phyloP scores from a whole-genome alignment of 1,140 invertebrate genomes.

The Anastrepha obliqua region DNA sequence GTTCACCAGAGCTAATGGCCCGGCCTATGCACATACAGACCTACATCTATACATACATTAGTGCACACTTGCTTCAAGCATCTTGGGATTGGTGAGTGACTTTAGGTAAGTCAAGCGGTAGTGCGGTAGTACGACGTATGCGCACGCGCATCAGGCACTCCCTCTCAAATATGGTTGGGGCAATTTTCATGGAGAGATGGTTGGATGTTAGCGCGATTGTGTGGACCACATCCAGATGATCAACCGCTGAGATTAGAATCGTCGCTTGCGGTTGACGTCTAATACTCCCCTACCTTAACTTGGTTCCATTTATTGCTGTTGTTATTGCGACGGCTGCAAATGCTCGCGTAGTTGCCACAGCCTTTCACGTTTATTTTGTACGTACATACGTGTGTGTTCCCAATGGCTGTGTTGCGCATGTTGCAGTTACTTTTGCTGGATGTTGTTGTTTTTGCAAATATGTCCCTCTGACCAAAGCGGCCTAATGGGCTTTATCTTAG shows the following conservation, averaged over 20 bases:
- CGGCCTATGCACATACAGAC: background rate
- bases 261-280: conserved; percentile 48
- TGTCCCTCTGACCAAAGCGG: conserved; percentile 43
- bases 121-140: background rate
- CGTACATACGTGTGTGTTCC: background rate
- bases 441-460: background rate
- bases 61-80: background rate
- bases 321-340: background rate
- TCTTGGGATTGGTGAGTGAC: conserved; percentile 26
- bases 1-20: conserved; percentile 9
- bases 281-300: conserved; percentile 43
- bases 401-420: background rate
- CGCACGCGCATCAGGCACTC: conserved; percentile 48
- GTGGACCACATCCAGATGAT: conserved; percentile 51
- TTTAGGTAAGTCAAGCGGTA: conserved; percentile 15
- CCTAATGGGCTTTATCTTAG: conserved; percentile 30
- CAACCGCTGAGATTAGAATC: conserved; percentile 47
- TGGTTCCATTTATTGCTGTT: background rate
- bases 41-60: background rate
- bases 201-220: conserved; percentile 22
- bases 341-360: background rate
- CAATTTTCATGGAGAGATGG: conserved; percentile 38
- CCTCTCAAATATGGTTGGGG: background rate
- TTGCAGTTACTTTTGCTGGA: background rate
- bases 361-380: conserved; percentile 9